Percentiles rank a stretch among this genome's conserved stretches.
These are phyloP conservation scores for Catostomus latipinnis DNA, from an alignment of 2,797 vertebrate species.

Conservation along the genomic window DNA sequence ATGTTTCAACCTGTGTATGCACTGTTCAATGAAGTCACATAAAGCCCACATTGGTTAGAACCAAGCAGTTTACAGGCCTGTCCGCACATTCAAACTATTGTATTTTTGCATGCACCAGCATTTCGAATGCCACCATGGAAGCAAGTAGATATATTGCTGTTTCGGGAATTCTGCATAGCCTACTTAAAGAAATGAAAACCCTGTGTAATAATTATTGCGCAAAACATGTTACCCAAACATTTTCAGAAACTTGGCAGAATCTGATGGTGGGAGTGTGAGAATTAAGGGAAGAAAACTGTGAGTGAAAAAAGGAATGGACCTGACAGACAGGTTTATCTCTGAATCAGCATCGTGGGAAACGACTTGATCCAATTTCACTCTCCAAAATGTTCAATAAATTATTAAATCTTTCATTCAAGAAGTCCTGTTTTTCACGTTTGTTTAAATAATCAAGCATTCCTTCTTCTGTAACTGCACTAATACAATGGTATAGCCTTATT, in stretches of 20 bases:
- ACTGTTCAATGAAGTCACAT: neutral
- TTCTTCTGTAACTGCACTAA: constrained; percentile 10
- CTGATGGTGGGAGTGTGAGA: constrained; percentile 27
- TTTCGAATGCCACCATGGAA: constrained; percentile 17
- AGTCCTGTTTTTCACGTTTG: neutral
- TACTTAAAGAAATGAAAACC: constrained; percentile 32
- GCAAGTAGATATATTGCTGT: constrained; percentile 39
- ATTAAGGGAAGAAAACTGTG: constrained; percentile 28
- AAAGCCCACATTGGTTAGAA: constrained; percentile 5
- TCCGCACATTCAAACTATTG: neutral
- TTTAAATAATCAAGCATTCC: constrained; percentile 35
- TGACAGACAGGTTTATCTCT: constrained; percentile 68
- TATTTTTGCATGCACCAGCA: constrained; percentile 23
- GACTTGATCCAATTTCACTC: constrained; percentile 17
- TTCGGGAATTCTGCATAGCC: constrained; percentile 46
- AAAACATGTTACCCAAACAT: constrained; percentile 30
- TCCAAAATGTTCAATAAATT: constrained; percentile 48
- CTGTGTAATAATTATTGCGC: constrained; percentile 26
- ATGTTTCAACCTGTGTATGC: constrained; percentile 41
- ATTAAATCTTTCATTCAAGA: constrained; percentile 9
- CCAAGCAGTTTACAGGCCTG: neutral
- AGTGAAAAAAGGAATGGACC: constrained; percentile 53
- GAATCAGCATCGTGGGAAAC: constrained; percentile 69
- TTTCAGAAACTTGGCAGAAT: constrained; percentile 28
- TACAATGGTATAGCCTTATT: neutral